Percentiles rank a stretch among this genome's conserved stretches.
phyloP scores from a whole-genome alignment of 2,888 invertebrate species.

The Melinaea menophilus region DNA sequence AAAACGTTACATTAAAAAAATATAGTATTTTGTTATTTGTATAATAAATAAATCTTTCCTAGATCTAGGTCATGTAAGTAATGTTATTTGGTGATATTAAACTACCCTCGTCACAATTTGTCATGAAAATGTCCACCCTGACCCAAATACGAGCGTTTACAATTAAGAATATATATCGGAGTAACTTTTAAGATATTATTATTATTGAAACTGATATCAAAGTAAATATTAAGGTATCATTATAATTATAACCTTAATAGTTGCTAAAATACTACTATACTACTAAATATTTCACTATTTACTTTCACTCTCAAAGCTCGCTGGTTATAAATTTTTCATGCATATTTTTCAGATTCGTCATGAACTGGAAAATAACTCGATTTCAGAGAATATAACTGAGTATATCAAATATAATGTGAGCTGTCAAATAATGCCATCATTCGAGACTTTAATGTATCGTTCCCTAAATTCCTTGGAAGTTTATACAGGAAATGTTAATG shows the following conservation, averaged over 20 bases:
- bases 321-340: no score
- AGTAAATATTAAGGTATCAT: background rate
- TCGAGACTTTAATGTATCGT: conserved; percentile 42
- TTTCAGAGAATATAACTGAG: conserved; percentile 24
- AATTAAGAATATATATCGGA: background rate
- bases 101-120: conserved; percentile 1
- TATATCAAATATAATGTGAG: conserved; percentile 19
- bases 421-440: conserved; percentile 36
- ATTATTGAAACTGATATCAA: no score
- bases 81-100: background rate
- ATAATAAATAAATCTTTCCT: background rate
- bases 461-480: conserved; percentile 35
- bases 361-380: conserved; percentile 23
- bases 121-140: background rate
- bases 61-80: background rate
- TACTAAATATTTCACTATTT: no score
- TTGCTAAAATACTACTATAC: no score
- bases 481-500: conserved; percentile 47
- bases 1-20: background rate
- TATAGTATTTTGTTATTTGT: background rate
- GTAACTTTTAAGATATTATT: no score
- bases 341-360: conserved; percentile 27
- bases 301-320: no score
- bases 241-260: background rate
- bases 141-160: background rate